Conservation (phyloP, 2,797 vertebrate species). For the Leucoraja ocellata region DNA sequence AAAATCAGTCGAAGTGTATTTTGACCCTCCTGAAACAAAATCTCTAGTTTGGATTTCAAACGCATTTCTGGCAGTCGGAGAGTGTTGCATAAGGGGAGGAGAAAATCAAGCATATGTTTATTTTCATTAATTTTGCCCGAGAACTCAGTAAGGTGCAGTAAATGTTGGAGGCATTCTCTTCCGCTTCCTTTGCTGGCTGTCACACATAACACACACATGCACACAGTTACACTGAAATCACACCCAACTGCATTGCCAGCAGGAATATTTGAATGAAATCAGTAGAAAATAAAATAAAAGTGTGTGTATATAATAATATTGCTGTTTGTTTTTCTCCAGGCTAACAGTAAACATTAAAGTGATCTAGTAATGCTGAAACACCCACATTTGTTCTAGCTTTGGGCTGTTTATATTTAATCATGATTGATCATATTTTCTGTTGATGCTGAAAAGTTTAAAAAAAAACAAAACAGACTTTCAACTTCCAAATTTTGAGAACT, state of each 20-base stretch:
- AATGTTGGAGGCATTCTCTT: conserved; percentile 30
- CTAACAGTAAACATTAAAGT: conserved; percentile 37
- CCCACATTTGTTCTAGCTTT: conserved; percentile 35
- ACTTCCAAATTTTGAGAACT: conserved; percentile 15
- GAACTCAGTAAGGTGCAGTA: conserved; percentile 32
- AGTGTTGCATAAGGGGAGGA: conserved; percentile 36
- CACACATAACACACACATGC: conserved; percentile 22
- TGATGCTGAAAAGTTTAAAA: background rate
- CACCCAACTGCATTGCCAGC: conserved; percentile 28
- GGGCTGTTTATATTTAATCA: conserved; percentile 38
- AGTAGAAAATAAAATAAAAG: conserved; percentile 36
- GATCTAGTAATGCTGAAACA: conserved; percentile 32
- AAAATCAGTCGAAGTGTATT: background rate
- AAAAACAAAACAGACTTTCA: background rate
- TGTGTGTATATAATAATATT: conserved; percentile 38
- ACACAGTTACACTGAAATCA: conserved; percentile 37
- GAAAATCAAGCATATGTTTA: conserved; percentile 36
- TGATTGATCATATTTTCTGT: conserved; percentile 33
- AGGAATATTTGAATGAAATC: conserved; percentile 37
- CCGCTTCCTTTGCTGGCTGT: conserved; percentile 36
- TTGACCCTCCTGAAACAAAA: background rate
- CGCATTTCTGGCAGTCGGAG: conserved; percentile 20
- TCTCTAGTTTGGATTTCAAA: background rate
- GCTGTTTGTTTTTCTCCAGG: conserved; percentile 38
- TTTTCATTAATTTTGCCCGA: conserved; percentile 38